These are phyloP conservation scores for Cistogaster globosa DNA, from an alignment of 2,888 invertebrate genomes.

Conservation along the genomic window DNA sequence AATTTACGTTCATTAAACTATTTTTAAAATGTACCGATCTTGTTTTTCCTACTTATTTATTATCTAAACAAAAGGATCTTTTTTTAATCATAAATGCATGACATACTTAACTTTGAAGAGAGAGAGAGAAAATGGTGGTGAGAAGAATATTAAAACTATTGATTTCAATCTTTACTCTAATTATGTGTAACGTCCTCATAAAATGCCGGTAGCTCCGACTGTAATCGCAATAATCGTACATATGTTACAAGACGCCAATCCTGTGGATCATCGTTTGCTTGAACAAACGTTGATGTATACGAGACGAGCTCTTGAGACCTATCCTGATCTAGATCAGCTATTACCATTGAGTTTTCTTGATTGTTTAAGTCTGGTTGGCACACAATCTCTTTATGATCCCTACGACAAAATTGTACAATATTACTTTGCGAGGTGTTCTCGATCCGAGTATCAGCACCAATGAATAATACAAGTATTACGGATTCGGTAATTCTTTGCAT, in stretches of 20 bases:
- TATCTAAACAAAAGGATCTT: background rate
- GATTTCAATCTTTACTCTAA: constrained; percentile 52
- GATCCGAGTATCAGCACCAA: constrained; percentile 88
- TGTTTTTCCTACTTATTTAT: background rate
- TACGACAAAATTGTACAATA: constrained; percentile 88
- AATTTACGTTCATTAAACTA: background rate
- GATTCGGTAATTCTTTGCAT: constrained; percentile 87
- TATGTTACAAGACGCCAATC: constrained; percentile 87
- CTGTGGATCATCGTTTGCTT: constrained; percentile 77
- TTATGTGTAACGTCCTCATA: constrained; percentile 82
- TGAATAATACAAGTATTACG: constrained; percentile 90
- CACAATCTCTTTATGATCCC: constrained; percentile 77
- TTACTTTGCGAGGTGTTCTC: constrained; percentile 92
- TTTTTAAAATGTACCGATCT: constrained; percentile 1
- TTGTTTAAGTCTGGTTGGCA: constrained; percentile 91
- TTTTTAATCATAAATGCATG: background rate
- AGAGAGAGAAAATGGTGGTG: constrained; percentile 4
- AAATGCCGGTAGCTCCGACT: constrained; percentile 89
- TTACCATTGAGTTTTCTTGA: constrained; percentile 88
- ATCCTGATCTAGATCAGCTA: constrained; percentile 90
- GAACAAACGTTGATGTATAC: constrained; percentile 87
- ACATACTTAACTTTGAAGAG: constrained; percentile 18
- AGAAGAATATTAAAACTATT: constrained; percentile 34
- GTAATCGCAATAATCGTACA: constrained; percentile 88
- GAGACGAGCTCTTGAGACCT: constrained; percentile 90